phyloP scores from a whole-genome alignment of 2,888 invertebrate genomes.

The Athripsodes cinereus region DNA sequence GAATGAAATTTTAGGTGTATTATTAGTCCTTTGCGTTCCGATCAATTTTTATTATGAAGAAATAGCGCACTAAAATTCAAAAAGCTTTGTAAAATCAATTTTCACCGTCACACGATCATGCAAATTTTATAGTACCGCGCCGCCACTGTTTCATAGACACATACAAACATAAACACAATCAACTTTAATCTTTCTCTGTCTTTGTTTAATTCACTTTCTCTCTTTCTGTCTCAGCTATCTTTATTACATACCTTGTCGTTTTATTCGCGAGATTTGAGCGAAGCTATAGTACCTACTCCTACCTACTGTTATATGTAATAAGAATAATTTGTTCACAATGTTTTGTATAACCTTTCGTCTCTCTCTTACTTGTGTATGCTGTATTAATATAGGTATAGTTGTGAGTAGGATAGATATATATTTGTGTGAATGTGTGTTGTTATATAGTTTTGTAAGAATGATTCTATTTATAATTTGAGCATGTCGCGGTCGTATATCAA shows the following conservation, averaged over 20 bases:
- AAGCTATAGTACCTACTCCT: constrained; percentile 22
- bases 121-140: no score
- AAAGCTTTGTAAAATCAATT: no score
- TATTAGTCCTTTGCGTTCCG: no score
- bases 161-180: no score
- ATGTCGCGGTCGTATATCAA: constrained; percentile 29
- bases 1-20: no score
- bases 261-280: constrained; percentile 55
- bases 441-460: constrained; percentile 15
- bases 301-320: not conserved
- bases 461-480: constrained; percentile 29
- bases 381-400: not conserved
- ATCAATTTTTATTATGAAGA: no score
- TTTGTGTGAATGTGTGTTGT: constrained; percentile 29
- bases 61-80: no score
- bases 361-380: not conserved
- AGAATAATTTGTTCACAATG: not conserved
- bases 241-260: constrained; percentile 50
- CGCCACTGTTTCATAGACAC: no score
- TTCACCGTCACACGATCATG: no score
- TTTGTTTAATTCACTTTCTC: constrained; percentile 57
- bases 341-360: not conserved
- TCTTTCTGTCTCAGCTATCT: constrained; percentile 40
- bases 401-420: constrained; percentile 38
- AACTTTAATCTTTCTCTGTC: constrained; percentile 38